phyloP scores from a whole-genome alignment of 2,797 vertebrate genomes.

The Danio kyathit region DNA sequence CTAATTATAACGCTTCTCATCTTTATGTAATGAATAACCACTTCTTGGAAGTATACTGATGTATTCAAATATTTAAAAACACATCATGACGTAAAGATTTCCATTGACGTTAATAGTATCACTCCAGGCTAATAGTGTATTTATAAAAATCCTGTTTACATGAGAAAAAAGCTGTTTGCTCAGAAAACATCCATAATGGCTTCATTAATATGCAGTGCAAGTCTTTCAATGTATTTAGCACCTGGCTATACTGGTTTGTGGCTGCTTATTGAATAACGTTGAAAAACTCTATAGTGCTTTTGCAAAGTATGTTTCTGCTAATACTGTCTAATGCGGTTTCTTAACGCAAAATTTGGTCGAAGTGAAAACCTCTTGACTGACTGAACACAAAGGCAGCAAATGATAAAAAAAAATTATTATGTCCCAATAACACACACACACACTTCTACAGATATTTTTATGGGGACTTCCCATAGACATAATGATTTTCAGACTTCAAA shows the following conservation, averaged over 20 bases:
- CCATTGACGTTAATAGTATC: background rate
- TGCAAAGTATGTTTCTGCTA: background rate
- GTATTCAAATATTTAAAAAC: background rate
- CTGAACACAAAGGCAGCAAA: background rate
- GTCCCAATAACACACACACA: too few species aligned
- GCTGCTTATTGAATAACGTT: background rate
- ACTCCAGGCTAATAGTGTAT: background rate
- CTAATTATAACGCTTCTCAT: background rate
- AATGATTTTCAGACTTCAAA: too few species aligned
- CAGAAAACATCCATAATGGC: background rate
- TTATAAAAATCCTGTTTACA: background rate
- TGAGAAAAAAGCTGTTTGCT: background rate
- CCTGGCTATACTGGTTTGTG: background rate
- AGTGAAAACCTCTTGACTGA: background rate
- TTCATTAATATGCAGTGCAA: background rate
- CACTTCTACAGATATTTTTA: too few species aligned
- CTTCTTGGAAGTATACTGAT: background rate
- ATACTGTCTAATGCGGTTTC: background rate
- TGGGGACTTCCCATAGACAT: too few species aligned
- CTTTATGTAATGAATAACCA: background rate
- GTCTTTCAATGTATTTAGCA: background rate
- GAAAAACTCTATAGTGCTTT: background rate
- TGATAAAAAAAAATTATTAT: slow-evolving; percentile 4
- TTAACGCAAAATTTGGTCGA: background rate
- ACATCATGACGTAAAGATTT: background rate